Evolutionary conservation across 2,888 invertebrate species (phyloP), one percentile per base, ranked within the genome.

Genomic region (Elgonia sp.): DNA sequence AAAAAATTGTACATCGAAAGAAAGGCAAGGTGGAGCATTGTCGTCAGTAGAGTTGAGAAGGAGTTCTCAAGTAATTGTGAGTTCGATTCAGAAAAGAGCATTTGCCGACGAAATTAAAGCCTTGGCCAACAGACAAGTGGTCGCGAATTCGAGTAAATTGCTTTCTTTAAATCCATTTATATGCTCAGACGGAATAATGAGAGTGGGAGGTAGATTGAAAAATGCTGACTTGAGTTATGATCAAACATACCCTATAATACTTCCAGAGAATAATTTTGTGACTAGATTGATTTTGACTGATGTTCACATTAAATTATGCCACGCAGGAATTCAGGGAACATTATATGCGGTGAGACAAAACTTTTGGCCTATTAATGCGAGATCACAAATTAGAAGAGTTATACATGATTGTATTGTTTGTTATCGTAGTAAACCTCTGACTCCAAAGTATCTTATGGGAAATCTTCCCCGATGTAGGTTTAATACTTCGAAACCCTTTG

Each of bases 191-290:
- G 70, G 77, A 14, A 29, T 82, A 0, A 40, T 82, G 0, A 53
- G 81, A 14, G 86, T 86, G 6, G 86, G 86, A 8, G 81, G 84
- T 14, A 57, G 84, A 63, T n/a, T 87, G 29, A 20, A 76, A 42
- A 62, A 75, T 10, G 73, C 87, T 14, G 18, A 39, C 18, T 9
- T 84, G 3, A 9, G 14, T 14, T 50, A 70, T 18, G 8, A 53
- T 21, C 65, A 76, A 18, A 76, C 63, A 37, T 50, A 87, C 14
- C 76, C 81, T 0, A 67, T 62, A 1, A 16, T 87, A 5, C 42
- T 87, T 1, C 77, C 84, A 3, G n/a, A 16, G 7, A 46, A 76
- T 18, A 55, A 63, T 60, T 50, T 60, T 12, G 21, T 87, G 12
- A 80, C 80, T 40, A 50, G 46, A 1, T 42, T 84, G 37, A 80